These are phyloP conservation scores for Diachasmimorpha longicaudata DNA, from an alignment of 1,140 invertebrate species.

Conservation along the genomic window DNA sequence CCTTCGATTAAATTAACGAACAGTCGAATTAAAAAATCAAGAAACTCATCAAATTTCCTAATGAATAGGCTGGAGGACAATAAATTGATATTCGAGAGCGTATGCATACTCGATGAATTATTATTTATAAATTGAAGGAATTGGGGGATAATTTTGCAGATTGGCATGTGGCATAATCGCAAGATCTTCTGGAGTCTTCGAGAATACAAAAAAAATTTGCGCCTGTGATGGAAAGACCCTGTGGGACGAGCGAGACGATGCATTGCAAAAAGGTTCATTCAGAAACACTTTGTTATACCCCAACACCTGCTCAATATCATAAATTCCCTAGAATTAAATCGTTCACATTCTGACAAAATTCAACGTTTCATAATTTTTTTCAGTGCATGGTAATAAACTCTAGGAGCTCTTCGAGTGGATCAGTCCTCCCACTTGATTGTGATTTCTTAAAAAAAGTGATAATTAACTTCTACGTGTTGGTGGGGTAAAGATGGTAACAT, in stretches of 20 bases:
- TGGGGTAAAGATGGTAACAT: no score
- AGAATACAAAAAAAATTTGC: constrained; percentile 73
- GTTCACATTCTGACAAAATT: background rate
- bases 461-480: background rate
- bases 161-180: constrained; percentile 74
- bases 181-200: constrained; percentile 70
- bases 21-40: no score
- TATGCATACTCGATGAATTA: no score
- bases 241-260: constrained; percentile 69
- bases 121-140: no score
- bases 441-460: background rate
- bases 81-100: no score
- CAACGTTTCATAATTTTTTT: background rate
- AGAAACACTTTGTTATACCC: background rate
- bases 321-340: background rate
- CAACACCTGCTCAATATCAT: background rate
- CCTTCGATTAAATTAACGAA: no score
- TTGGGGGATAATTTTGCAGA: constrained; percentile 58
- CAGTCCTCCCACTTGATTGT: no score
- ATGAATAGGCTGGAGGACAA: no score
- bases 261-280: constrained; percentile 27
- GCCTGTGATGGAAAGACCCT: constrained; percentile 71
- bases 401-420: background rate
- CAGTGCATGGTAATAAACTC: background rate
- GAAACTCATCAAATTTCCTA: no score